phyloP scores from a whole-genome alignment of 2,888 invertebrate species.

The Lasioglossum villosulum region DNA sequence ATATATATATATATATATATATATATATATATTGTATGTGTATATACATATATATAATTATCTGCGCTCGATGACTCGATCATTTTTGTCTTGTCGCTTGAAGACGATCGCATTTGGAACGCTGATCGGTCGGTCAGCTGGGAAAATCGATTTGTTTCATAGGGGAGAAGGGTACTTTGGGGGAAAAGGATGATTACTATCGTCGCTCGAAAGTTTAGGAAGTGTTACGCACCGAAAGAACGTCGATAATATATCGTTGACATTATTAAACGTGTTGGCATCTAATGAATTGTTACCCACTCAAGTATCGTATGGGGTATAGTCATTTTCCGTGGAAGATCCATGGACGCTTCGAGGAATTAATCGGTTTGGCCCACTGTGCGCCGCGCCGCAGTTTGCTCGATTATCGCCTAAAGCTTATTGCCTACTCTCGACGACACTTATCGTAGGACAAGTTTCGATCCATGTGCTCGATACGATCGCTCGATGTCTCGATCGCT shows the following conservation, averaged over 20 bases:
- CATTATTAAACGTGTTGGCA: no score
- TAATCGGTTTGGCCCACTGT: no score
- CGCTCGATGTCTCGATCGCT: not conserved
- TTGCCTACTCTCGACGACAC: not conserved
- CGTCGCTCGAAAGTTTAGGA: not conserved
- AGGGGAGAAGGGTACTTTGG: not conserved
- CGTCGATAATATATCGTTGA: not conserved
- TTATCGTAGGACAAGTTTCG: not conserved
- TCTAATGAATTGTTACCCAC: no score
- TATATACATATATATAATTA: not conserved
- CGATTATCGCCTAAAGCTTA: no score
- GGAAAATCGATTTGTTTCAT: not conserved
- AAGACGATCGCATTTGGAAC: not conserved
- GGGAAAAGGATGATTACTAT: not conserved
- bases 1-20: not conserved
- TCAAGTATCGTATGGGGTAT: no score
- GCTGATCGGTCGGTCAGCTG: not conserved
- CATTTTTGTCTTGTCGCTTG: not conserved
- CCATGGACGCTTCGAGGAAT: no score
- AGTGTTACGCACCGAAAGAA: not conserved
- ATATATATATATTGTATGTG: not conserved
- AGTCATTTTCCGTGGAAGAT: no score
- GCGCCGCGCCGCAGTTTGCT: not conserved
- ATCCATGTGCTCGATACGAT: not conserved
- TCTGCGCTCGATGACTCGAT: conserved; percentile 64